Conservation (phyloP, 2,113 vertebrate species). For the Phalacrocorax pelagicus region DNA sequence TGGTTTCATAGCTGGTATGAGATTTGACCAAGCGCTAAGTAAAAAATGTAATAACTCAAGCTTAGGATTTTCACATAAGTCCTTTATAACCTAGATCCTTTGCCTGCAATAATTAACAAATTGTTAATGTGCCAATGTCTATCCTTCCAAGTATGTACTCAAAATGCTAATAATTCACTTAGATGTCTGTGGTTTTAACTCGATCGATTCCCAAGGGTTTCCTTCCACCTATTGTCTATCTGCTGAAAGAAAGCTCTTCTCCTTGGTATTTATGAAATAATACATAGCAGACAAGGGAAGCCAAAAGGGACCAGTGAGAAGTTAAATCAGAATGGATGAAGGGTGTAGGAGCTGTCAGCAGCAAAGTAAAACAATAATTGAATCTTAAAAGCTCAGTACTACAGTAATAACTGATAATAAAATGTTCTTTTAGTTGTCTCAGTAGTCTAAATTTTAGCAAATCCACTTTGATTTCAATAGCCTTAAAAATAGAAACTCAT, state of each 20-base stretch:
- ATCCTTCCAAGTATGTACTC: not conserved
- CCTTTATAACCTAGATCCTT: not conserved
- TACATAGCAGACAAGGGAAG: constrained; percentile 4
- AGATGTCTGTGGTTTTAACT: not conserved
- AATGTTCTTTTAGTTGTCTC: constrained; percentile 46
- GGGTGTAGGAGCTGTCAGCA: constrained; percentile 43
- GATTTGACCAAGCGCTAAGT: not conserved
- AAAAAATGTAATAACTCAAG: not conserved
- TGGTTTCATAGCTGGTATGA: not conserved
- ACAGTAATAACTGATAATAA: constrained; percentile 53
- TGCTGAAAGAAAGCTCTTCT: not conserved
- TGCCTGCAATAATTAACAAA: not conserved
- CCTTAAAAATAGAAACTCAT: constrained; percentile 41
- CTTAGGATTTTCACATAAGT: not conserved
- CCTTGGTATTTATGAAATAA: not conserved
- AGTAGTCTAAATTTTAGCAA: constrained; percentile 40
- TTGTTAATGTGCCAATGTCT: not conserved
- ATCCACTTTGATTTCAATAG: constrained; percentile 56
- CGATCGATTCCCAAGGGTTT: not conserved
- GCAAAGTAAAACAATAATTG: constrained; percentile 48
- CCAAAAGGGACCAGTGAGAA: not conserved
- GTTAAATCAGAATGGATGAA: constrained; percentile 20
- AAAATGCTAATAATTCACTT: constrained; percentile 13
- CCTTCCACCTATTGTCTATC: not conserved
- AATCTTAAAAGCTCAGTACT: constrained; percentile 47